A percentile compares a stretch with the other conserved stretches of the same genome.
These are phyloP conservation scores for Spialia ferax DNA, from an alignment of 2,888 invertebrate species.

Conservation along the genomic window DNA sequence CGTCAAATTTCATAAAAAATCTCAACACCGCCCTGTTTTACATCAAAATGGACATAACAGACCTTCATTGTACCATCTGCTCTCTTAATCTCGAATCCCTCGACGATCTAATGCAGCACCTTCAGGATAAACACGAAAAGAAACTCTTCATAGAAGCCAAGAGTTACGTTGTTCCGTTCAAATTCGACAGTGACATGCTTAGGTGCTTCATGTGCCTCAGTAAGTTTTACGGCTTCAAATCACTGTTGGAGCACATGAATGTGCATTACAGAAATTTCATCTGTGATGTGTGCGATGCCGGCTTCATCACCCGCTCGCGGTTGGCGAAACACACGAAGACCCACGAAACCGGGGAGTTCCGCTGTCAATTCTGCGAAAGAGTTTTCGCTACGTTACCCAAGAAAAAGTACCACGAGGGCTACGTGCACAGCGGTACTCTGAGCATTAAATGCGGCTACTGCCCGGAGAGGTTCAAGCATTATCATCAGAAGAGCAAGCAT, in stretches of 20 bases:
- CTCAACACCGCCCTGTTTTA: constrained; percentile 52
- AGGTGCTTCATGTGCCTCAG: constrained; percentile 60
- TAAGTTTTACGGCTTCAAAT: constrained; percentile 60
- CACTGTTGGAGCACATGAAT: constrained; percentile 62
- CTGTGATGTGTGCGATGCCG: constrained; percentile 58
- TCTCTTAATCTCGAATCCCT: constrained; percentile 53
- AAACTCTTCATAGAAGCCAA: constrained; percentile 57
- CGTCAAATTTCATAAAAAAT: constrained; percentile 52
- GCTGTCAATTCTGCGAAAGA: constrained; percentile 40
- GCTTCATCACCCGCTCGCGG: constrained; percentile 51
- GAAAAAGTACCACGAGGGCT: constrained; percentile 34
- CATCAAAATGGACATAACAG: constrained; percentile 65
- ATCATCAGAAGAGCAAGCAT: constrained; percentile 48
- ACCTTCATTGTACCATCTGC: constrained; percentile 60
- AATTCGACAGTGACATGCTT: constrained; percentile 61
- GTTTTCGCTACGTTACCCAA: constrained; percentile 30
- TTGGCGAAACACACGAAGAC: constrained; percentile 40
- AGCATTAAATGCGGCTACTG: constrained; percentile 59
- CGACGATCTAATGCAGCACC: constrained; percentile 56
- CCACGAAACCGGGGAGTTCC: constrained; percentile 31
- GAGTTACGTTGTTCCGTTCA: constrained; percentile 67
- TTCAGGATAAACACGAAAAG: constrained; percentile 54
- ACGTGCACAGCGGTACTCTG: constrained; percentile 55
- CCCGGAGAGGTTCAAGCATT: constrained; percentile 44
- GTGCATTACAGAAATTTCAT: constrained; percentile 59